A percentile compares a stretch with the other conserved stretches of the same genome.
phyloP scores from a whole-genome alignment of 2,888 invertebrate genomes.

The Odontothrips loti region DNA sequence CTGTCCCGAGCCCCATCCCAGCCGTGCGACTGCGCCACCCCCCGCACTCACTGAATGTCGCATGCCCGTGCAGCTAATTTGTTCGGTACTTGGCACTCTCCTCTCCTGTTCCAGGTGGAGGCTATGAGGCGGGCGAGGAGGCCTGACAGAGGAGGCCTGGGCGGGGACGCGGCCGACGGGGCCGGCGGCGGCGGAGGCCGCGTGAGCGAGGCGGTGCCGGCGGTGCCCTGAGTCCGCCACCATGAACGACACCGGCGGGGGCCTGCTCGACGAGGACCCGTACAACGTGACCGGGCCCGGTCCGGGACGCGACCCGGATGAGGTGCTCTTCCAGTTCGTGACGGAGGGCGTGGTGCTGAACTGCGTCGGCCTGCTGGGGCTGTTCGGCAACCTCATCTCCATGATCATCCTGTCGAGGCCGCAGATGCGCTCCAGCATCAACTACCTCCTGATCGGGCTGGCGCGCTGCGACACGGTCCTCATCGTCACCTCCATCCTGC shows the following conservation, averaged over 20 bases:
- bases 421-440: slow-evolving; percentile 94
- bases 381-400: slow-evolving; percentile 84
- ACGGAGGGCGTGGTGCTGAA: slow-evolving; percentile 78
- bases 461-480: slow-evolving; percentile 91
- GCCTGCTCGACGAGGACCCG: not conserved
- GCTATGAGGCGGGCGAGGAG: slow-evolving; percentile 18
- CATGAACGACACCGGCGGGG: not conserved
- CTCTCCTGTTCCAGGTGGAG: slow-evolving; percentile 15
- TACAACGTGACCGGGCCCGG: not conserved
- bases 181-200: slow-evolving; percentile 1
- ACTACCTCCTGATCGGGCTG: slow-evolving; percentile 87
- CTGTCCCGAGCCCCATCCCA: too few relatives aligned
- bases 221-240: not conserved
- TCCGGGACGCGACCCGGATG: slow-evolving; percentile 40
- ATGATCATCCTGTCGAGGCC: slow-evolving; percentile 87
- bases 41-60: not conserved
- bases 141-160: not conserved
- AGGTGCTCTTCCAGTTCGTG: slow-evolving; percentile 69
- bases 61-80: not conserved
- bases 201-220: not conserved
- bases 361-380: slow-evolving; percentile 73
- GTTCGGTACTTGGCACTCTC: not conserved
- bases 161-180: not conserved
- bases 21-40: too few relatives aligned
- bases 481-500: slow-evolving; percentile 75